Evolutionary conservation across 1,140 invertebrate genomes (phyloP).

Genomic region (Musca domestica): DNA sequence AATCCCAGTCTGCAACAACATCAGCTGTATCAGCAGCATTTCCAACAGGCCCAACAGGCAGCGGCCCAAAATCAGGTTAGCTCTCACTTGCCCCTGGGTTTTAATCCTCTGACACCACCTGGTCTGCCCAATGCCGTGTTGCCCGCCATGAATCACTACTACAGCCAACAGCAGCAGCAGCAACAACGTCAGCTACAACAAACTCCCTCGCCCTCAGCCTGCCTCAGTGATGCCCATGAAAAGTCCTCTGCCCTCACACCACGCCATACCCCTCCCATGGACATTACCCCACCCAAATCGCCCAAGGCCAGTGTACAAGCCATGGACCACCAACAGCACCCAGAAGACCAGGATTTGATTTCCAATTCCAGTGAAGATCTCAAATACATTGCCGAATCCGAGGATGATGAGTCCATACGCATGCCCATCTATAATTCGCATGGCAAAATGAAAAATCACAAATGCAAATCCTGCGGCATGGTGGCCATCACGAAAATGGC

Average conservation of each 20-base stretch:
- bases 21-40: conserved; percentile 50
- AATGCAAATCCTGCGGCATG: conserved; percentile 90
- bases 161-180: conserved; percentile 40
- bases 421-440: conserved; percentile 76
- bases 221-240: conserved; percentile 27
- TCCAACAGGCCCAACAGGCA: conserved; percentile 44
- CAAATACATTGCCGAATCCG: conserved; percentile 57
- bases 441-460: conserved; percentile 82
- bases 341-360: conserved; percentile 53
- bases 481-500: conserved; percentile 83
- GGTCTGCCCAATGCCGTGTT: conserved; percentile 55
- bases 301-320: conserved; percentile 50
- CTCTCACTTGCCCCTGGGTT: conserved; percentile 42
- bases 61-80: conserved; percentile 35
- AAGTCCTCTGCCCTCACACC: conserved; percentile 35
- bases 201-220: conserved; percentile 47
- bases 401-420: conserved; percentile 64
- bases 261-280: conserved; percentile 50
- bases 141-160: conserved; percentile 50
- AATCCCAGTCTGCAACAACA: conserved; percentile 31
- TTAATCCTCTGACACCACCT: conserved; percentile 55
- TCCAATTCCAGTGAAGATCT: conserved; percentile 56
- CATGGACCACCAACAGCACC: neutral
- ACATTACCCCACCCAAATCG: conserved; percentile 59
- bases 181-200: conserved; percentile 37